Conservation (phyloP, 2,797 vertebrate species). For the Sebastes vulpes region DNA sequence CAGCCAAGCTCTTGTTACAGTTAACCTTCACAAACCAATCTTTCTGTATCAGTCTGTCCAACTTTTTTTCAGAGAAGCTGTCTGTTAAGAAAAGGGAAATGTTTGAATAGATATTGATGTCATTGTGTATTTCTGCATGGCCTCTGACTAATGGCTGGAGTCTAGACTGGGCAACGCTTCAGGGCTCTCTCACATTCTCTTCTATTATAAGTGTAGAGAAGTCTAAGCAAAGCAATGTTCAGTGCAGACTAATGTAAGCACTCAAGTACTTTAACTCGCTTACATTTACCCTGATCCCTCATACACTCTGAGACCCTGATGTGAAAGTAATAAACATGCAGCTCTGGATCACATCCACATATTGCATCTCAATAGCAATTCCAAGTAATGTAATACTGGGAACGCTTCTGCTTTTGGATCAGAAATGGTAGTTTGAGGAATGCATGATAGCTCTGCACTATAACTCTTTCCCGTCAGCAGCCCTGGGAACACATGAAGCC, state of each 20-base stretch:
- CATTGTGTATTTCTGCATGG: neutral
- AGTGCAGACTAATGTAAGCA: neutral
- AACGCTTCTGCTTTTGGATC: constrained; percentile 38
- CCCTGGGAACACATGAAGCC: constrained; percentile 11
- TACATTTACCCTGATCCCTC: neutral
- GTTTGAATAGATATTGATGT: neutral
- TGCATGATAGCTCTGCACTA: neutral
- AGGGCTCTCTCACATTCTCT: neutral
- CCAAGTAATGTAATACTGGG: constrained; percentile 28
- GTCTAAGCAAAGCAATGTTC: neutral
- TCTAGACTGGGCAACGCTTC: neutral
- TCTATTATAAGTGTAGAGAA: neutral
- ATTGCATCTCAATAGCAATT: constrained; percentile 4
- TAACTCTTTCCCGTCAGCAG: constrained; percentile 33
- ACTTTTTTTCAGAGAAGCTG: neutral
- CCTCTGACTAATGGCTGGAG: neutral
- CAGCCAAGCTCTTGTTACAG: constrained; percentile 25
- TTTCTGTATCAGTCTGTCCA: neutral
- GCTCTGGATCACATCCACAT: constrained; percentile 5
- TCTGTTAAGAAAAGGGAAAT: neutral
- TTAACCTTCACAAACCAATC: neutral
- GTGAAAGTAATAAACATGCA: constrained; percentile 29
- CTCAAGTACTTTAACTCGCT: neutral
- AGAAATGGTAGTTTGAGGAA: constrained; percentile 18
- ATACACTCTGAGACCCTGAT: constrained; percentile 17